Percentiles rank a stretch among this genome's conserved stretches.
These are phyloP conservation scores for Metalampra italica DNA, from an alignment of 2,888 invertebrate genomes.

Conservation along the genomic window DNA sequence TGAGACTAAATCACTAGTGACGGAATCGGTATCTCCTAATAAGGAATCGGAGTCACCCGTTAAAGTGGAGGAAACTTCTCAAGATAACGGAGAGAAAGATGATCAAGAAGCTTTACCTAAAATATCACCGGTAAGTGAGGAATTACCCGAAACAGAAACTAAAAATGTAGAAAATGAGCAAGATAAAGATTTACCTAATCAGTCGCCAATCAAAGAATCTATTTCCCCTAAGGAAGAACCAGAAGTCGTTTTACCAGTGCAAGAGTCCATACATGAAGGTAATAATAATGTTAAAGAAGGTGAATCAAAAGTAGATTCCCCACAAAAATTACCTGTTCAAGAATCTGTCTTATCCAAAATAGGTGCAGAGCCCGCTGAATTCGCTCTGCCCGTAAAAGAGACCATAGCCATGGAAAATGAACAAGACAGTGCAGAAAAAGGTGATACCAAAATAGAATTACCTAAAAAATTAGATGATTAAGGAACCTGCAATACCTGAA, in stretches of 20 bases:
- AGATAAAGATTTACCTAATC: not conserved
- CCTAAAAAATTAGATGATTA: slow-evolving; percentile 8
- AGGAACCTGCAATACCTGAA: no score
- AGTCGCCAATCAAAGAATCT: not conserved
- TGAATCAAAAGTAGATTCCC: not conserved
- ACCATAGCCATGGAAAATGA: not conserved
- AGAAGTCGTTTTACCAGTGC: not conserved
- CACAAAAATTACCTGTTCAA: not conserved
- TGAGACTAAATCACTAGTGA: slow-evolving; percentile 8
- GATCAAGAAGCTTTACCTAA: not conserved
- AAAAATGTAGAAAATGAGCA: not conserved
- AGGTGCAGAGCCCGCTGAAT: not conserved
- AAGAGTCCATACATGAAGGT: no score
- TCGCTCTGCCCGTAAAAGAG: no score
- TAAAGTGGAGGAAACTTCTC: slow-evolving; percentile 2
- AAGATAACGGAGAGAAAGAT: not conserved
- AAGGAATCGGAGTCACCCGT: slow-evolving; percentile 11
- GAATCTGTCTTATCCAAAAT: not conserved
- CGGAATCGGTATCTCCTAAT: slow-evolving; percentile 9
- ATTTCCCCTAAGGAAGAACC: not conserved
- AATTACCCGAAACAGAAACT: slow-evolving; percentile 1
- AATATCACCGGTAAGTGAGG: not conserved
- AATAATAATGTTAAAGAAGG: no score
- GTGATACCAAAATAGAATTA: slow-evolving; percentile 6
- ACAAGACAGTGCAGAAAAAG: slow-evolving; percentile 1